Evolutionary conservation across 2,113 vertebrate genomes (phyloP), one percentile per base, ranked within the genome.

Genomic region (Ammodytes marinus): DNA sequence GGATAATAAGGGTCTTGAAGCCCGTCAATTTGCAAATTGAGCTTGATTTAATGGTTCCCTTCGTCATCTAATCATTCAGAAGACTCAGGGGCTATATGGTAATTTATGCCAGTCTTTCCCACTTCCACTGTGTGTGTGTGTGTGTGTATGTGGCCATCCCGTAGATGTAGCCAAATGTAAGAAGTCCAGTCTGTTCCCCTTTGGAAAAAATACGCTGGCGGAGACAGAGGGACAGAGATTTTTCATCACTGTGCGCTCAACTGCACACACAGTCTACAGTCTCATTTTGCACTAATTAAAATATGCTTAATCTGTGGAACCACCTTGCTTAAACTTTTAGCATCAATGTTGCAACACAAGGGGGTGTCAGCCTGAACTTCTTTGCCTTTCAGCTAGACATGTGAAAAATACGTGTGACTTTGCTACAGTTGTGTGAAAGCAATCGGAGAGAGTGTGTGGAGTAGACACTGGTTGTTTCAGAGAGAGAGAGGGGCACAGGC

Each of bases 41-140:
- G 86, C 66, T 50, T 88, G 86, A 90, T 88, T 88, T 91, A 92
- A 90, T 71, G 77, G 27, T 87, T 86, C 81, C 68, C 58, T 87
- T 79, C 57, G 60, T 69, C 73, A 88, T 90, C 81, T 76, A 85
- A 89, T 93, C 86, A 86, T 89, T 77, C 79, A 83, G 86, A 83
- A 84, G 80, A 84, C 84, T 69, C 8, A 4, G 63, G 74, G 61
- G 15, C 46, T 46, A 52, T 46, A 52, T 67, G 57, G 76, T 86
- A 78, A 90, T 92, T 91, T 87, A 90, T 61, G 75, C 78, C 84
- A 84, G 69, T 89, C 80, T 84, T 80, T 77, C 52, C 79, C 65
- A 63, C 80, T 83, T 86, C 74, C 73, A 83, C 79, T 42, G 8
- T 57, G 39, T 74, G 35, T 14, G 61, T 47, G 70, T 71, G 59